Percentiles rank a stretch among this genome's conserved stretches.
Evolutionary conservation across 2,113 vertebrate species (phyloP).

Genomic region (Ceyx margarethae): DNA sequence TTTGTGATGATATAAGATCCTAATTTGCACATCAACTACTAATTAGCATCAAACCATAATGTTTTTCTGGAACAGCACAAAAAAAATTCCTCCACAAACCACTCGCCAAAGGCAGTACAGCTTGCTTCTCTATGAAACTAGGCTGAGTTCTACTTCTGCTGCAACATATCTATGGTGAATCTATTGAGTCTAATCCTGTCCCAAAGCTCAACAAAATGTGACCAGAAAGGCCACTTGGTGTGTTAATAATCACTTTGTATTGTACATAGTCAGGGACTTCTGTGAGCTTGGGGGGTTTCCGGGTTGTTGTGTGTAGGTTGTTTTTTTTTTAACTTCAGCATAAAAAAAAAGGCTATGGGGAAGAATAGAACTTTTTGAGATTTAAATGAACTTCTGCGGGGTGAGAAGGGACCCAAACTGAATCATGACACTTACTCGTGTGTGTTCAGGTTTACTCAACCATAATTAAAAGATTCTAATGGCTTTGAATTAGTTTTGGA

Average conservation of each 20-base stretch:
- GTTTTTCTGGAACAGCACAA: not conserved
- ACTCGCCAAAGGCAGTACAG: not conserved
- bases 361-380: conserved; percentile 24
- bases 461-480: conserved; percentile 63
- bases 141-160: not conserved
- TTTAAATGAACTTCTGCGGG: conserved; percentile 23
- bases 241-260: not conserved
- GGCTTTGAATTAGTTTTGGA: conserved; percentile 35
- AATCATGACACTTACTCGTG: not conserved
- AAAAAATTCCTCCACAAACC: not conserved
- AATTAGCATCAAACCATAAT: not conserved
- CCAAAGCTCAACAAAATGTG: not conserved
- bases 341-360: not conserved
- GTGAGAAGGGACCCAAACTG: not conserved
- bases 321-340: not conserved
- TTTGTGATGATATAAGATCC: not conserved
- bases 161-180: accelerated
- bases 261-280: not conserved
- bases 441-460: conserved; percentile 36
- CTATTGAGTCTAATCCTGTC: not conserved
- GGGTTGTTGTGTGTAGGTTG: not conserved
- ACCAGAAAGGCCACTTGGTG: not conserved
- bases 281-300: not conserved
- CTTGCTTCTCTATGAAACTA: not conserved
- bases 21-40: not conserved